phyloP scores from a whole-genome alignment of 2,888 invertebrate species.

The Nycteola revayana region DNA sequence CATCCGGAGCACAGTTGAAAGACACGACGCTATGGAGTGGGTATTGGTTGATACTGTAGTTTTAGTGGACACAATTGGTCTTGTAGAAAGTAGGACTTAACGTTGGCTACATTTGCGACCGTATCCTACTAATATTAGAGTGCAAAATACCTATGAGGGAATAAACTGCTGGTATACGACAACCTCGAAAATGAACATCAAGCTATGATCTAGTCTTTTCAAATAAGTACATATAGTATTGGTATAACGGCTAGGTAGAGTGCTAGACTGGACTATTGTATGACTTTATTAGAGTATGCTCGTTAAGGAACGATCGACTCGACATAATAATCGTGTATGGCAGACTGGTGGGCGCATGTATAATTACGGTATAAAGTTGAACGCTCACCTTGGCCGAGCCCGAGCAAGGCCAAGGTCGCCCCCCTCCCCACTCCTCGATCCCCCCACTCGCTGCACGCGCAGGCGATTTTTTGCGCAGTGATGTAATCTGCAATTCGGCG shows the following conservation, averaged over 20 bases:
- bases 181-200: too few relatives aligned
- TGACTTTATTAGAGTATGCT: constrained; percentile 9
- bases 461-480: constrained; percentile 70
- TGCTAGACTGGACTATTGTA: too few relatives aligned
- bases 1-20: constrained; percentile 19
- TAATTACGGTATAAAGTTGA: constrained; percentile 65
- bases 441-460: constrained; percentile 45
- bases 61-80: too few relatives aligned
- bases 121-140: too few relatives aligned
- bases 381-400: constrained; percentile 73
- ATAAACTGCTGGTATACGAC: too few relatives aligned
- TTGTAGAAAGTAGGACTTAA: too few relatives aligned
- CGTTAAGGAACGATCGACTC: constrained; percentile 28
- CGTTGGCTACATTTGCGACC: too few relatives aligned
- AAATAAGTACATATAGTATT: too few relatives aligned
- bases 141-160: too few relatives aligned
- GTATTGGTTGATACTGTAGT: not conserved
- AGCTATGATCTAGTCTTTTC: too few relatives aligned
- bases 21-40: constrained; percentile 14
- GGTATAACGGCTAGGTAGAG: too few relatives aligned
- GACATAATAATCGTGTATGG: constrained; percentile 45
- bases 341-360: constrained; percentile 75
- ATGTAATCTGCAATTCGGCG: constrained; percentile 78
- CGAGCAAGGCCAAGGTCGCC: constrained; percentile 77
- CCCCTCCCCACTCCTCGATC: constrained; percentile 24